Percentiles rank a stretch among this genome's conserved stretches.
These are phyloP conservation scores for Heliconius charithonia DNA, from an alignment of 2,888 invertebrate genomes.

Conservation along the genomic window DNA sequence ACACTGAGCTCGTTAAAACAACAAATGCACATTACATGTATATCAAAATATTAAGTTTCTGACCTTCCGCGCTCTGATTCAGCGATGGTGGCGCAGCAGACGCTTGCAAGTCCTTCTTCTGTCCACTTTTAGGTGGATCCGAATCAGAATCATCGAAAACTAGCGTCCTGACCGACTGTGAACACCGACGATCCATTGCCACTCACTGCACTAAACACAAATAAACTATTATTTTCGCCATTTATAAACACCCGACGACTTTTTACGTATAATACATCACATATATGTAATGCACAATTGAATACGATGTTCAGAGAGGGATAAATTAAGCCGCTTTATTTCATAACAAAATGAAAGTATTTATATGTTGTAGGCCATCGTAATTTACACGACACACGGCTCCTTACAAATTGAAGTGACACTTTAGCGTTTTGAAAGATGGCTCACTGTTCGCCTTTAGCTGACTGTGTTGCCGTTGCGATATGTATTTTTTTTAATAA, in stretches of 20 bases:
- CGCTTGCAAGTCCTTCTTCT: constrained; percentile 71
- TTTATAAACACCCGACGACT: constrained; percentile 64
- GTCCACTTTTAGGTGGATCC: constrained; percentile 75
- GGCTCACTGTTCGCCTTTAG: constrained; percentile 26
- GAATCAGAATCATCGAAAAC: constrained; percentile 89
- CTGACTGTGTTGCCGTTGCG: constrained; percentile 46
- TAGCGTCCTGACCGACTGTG: constrained; percentile 89
- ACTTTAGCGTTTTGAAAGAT: constrained; percentile 55
- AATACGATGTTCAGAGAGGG: constrained; percentile 32
- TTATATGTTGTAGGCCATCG: constrained; percentile 64
- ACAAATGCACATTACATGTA: constrained; percentile 50
- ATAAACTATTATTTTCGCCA: constrained; percentile 74
- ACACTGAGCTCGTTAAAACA: constrained; percentile 53
- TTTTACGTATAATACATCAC: constrained; percentile 45
- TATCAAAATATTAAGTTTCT: constrained; percentile 52
- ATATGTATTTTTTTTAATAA: neutral
- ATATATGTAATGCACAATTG: constrained; percentile 36
- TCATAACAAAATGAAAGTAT: constrained; percentile 42
- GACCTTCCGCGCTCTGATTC: constrained; percentile 79
- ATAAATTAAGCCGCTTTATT: constrained; percentile 42
- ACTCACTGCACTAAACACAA: constrained; percentile 74
- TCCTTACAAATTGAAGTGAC: constrained; percentile 66
- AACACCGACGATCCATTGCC: constrained; percentile 84
- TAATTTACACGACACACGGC: constrained; percentile 69
- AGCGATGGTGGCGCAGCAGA: constrained; percentile 69